Evolutionary conservation across 2,888 invertebrate species (phyloP), one percentile per base, ranked within the genome.

Genomic region (Tolmerus cingulatus): DNA sequence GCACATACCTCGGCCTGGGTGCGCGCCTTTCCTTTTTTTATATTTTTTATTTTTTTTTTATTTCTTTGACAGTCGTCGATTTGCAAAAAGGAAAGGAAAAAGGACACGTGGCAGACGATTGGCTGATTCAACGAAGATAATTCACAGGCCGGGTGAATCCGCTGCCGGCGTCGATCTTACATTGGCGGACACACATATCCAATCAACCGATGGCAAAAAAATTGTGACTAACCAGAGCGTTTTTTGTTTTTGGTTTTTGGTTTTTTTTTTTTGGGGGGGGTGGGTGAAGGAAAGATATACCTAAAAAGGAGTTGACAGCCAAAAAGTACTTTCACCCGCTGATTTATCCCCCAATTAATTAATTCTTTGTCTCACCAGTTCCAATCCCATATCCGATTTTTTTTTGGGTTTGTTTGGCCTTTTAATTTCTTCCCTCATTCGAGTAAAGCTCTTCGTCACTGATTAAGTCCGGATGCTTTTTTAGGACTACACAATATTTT

Each of bases 41-140:
- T 12, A 4, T 3, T 12, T 43, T 43, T 43, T 43, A 0, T 14
- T 46, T 74, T 78, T 37, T 46, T 77, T 86, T 88, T 88, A 87
- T 88, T 87, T 88, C 88, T 87, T 88, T 88, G 88, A 87, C 88
- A 88, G 88, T 88, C 87, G 88, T 88, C 87, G 88, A 88, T 88
- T 88, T 87, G 78, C 87, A 85, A 87, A 88, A 81, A 87, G 40
- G 55, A 87, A 74, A 87, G 74, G 40, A 76, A 86, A 88, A 86
- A 86, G 78, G 86, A 87, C 87, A 88, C 87, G 87, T 87, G 88
- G 88, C 88, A 88, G 88, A 86, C 88, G 88, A 88, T 88, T 88
- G 88, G 88, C 87, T 88, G 88, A 88, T 87, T 87, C 87, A 84
- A 84, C 87, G 88, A 88, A 87, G 87, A 88, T 88, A 88, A 88